A percentile compares a stretch with the other conserved stretches of the same genome.
phyloP scores from a whole-genome alignment of 23 tunicate species.

The Trididemnum clinides region DNA sequence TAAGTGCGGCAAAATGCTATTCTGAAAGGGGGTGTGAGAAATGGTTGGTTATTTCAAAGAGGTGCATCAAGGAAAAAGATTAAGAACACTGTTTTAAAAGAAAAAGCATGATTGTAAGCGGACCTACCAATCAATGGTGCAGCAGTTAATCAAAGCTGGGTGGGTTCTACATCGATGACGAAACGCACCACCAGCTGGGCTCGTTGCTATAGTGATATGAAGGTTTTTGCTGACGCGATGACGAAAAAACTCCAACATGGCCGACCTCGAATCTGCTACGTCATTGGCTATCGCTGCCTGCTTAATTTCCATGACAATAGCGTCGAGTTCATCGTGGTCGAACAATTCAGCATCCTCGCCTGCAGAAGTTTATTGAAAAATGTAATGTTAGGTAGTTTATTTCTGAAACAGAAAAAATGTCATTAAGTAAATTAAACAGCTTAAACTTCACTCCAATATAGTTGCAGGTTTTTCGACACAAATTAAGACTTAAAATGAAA shows the following conservation, averaged over 20 bases:
- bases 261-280: conserved; percentile 69
- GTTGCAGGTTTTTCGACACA: too few relatives aligned
- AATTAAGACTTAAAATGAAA: too few relatives aligned
- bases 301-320: conserved; percentile 87
- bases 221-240: conserved; percentile 61
- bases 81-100: too few relatives aligned
- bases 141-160: conserved; percentile 95
- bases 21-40: too few relatives aligned
- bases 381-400: too few relatives aligned
- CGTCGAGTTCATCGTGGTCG: conserved; percentile 86
- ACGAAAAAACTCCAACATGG: conserved; percentile 77
- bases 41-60: too few relatives aligned
- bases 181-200: conserved; percentile 88
- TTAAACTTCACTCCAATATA: too few relatives aligned
- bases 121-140: conserved; percentile 95
- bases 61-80: not conserved
- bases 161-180: conserved; percentile 80
- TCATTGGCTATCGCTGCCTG: conserved; percentile 82
- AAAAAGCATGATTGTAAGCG: too few relatives aligned
- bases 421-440: too few relatives aligned
- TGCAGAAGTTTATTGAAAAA: not conserved
- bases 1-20: too few relatives aligned
- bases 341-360: conserved; percentile 90
- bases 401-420: too few relatives aligned
- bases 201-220: conserved; percentile 77